Base-by-base conservation (phyloP, 2,113 vertebrate species). In the Solea solea region DNA sequence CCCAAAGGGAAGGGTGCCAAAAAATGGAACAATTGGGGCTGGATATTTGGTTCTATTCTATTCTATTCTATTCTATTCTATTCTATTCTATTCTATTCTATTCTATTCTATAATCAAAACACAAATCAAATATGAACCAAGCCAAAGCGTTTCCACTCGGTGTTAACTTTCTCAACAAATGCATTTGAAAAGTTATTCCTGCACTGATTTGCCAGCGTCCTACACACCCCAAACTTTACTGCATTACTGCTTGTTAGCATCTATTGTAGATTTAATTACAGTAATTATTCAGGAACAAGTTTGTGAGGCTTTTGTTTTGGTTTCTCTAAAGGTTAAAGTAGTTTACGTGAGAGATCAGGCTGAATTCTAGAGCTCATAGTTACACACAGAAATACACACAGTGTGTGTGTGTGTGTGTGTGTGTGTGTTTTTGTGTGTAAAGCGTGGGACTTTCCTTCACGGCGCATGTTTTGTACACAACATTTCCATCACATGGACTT, bases 241-340 rank as follows among this genome's bases (percentile, higher is more conserved):
- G 4, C 42, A 41, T 53, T 10, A 7, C 16, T 69, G 53, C 67
- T 67, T n/a, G 48, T 63, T 72, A 61, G 65, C 44, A 42, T 60
- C 64, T 41, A 59, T 87, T 87, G 78, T 89, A 15, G 55, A 64
- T 79, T 12, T 79, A 73, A 89, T 89, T 72, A 82, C 48, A 77
- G 81, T 78, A 56, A 89, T 89, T 60, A 79, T 72, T 9, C 63
- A 59, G 58, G 53, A 84, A 46, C 85, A 67, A n/a, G 72, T 77
- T 86, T 57, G 40, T 13, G 72, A 16, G 59, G 65, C 54, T 48
- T 73, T 71, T 61, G 50, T 11, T 50, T 58, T 68, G 5, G 15
- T 50, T 78, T 41, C 12, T 3, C 5, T 25, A 21, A 81, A 72
- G 81, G 79, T 78, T 75, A 71, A 51, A 80, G 65, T 49, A 16